A percentile compares a stretch with the other conserved stretches of the same genome.
These are phyloP conservation scores for Himalopsyche phryganea DNA, from an alignment of 1,140 invertebrate genomes.

Conservation along the genomic window DNA sequence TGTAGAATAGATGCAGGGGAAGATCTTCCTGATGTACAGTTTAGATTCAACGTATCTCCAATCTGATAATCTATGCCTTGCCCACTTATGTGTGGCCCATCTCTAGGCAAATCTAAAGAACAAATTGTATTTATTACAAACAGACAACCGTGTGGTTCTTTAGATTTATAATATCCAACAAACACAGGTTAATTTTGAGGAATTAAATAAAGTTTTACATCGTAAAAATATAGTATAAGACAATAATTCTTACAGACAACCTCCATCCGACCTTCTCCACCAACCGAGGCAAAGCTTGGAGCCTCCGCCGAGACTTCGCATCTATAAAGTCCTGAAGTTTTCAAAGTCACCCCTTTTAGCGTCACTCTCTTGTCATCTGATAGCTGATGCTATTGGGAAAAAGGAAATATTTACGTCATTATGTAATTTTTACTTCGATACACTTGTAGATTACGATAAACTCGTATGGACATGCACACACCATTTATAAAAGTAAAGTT, in stretches of 20 bases:
- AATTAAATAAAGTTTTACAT: too few species aligned
- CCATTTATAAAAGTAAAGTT: too few species aligned
- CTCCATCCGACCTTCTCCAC: slow-evolving; percentile 61
- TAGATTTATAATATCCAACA: too few species aligned
- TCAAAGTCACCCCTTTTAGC: slow-evolving; percentile 58
- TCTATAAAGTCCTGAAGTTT: slow-evolving; percentile 61
- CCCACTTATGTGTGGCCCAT: slow-evolving; percentile 75
- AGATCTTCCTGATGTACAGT: slow-evolving; percentile 79
- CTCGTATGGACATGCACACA: too few species aligned
- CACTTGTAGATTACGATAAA: too few species aligned
- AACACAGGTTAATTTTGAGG: too few species aligned
- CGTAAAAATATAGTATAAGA: too few species aligned
- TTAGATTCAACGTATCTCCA: slow-evolving; percentile 75
- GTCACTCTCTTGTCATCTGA: slow-evolving; percentile 57
- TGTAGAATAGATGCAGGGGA: slow-evolving; percentile 70
- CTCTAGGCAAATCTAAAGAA: slow-evolving; percentile 66
- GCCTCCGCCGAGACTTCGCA: slow-evolving; percentile 72
- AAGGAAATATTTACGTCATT: too few species aligned
- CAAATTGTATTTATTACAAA: neutral
- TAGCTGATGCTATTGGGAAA: slow-evolving; percentile 43
- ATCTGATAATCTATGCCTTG: slow-evolving; percentile 70
- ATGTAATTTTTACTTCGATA: too few species aligned
- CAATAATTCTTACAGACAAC: slow-evolving; percentile 59
- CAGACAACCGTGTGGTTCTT: neutral
- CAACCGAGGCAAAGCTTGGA: slow-evolving; percentile 61